These are phyloP conservation scores for Papilio dardanus DNA, from an alignment of 1,140 invertebrate genomes.

Conservation along the genomic window DNA sequence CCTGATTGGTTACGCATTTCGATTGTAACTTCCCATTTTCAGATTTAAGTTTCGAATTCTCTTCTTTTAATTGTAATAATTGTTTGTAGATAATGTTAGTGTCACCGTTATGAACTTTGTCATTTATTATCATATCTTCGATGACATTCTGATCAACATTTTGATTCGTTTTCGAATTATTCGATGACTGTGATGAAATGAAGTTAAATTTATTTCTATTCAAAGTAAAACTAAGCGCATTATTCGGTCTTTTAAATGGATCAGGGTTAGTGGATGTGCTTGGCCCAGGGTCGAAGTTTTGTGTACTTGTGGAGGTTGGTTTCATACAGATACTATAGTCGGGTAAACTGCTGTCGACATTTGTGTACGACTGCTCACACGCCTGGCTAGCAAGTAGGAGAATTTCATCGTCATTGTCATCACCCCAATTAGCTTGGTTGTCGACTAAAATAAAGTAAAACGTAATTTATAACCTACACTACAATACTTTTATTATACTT, in stretches of 20 bases:
- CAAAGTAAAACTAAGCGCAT: slow-evolving; percentile 46
- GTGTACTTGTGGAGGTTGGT: slow-evolving; percentile 67
- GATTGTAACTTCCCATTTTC: slow-evolving; percentile 74
- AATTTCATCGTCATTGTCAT: slow-evolving; percentile 77
- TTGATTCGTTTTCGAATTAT: slow-evolving; percentile 55
- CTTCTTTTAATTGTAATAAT: slow-evolving; percentile 64
- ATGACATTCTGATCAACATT: slow-evolving; percentile 43
- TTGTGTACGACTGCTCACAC: slow-evolving; percentile 67
- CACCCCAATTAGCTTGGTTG: slow-evolving; percentile 65
- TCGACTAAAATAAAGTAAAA: slow-evolving; percentile 45
- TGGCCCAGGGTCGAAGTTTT: slow-evolving; percentile 46
- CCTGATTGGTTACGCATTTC: slow-evolving; percentile 77
- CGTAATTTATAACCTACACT: slow-evolving; percentile 6
- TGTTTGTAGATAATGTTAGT: slow-evolving; percentile 58
- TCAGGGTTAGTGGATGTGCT: slow-evolving; percentile 59
- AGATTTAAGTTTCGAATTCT: slow-evolving; percentile 75
- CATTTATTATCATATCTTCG: slow-evolving; percentile 63
- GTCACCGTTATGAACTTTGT: slow-evolving; percentile 64
- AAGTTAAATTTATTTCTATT: slow-evolving; percentile 61
- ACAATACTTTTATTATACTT: slow-evolving; percentile 1
- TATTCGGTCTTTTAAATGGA: slow-evolving; percentile 65
- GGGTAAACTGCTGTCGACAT: slow-evolving; percentile 54
- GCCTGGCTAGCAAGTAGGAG: slow-evolving; percentile 76
- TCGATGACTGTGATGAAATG: slow-evolving; percentile 69
- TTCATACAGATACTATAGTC: slow-evolving; percentile 71